Percentiles rank a stretch among this genome's conserved stretches.
phyloP scores from a whole-genome alignment of 2,888 invertebrate species.

The Eupeodes latifasciatus region DNA sequence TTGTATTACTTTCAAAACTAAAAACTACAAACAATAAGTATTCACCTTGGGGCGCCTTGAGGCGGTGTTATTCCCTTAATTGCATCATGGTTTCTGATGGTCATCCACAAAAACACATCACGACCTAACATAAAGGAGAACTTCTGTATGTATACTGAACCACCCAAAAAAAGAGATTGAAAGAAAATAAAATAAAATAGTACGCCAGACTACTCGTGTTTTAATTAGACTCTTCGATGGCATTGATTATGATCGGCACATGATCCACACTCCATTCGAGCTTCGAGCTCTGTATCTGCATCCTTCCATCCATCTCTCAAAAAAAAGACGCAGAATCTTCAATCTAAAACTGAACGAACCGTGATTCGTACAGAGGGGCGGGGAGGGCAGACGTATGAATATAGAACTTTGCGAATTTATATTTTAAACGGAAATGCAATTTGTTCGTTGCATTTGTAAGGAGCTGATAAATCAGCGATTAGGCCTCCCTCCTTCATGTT shows the following conservation, averaged over 20 bases:
- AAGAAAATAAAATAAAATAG: slow-evolving; percentile 53
- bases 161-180: neutral
- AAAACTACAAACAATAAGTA: slow-evolving; percentile 71
- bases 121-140: slow-evolving; percentile 31
- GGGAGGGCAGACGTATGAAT: neutral
- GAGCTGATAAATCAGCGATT: slow-evolving; percentile 72
- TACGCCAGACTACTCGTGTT: slow-evolving; percentile 63
- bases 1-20: slow-evolving; percentile 21
- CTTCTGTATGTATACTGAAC: neutral
- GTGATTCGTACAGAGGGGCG: neutral
- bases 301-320: neutral
- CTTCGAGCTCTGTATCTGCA: neutral
- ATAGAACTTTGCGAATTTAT: slow-evolving; percentile 57
- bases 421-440: slow-evolving; percentile 74
- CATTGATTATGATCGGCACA: slow-evolving; percentile 75
- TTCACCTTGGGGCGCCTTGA: slow-evolving; percentile 58
- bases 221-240: slow-evolving; percentile 73
- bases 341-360: neutral
- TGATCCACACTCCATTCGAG: slow-evolving; percentile 70
- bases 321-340: neutral
- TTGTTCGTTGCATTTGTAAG: slow-evolving; percentile 70
- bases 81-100: slow-evolving; percentile 56
- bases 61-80: slow-evolving; percentile 62
- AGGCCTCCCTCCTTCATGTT: slow-evolving; percentile 2
- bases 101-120: neutral